phyloP scores from a whole-genome alignment of 2,113 vertebrate genomes.

The Sinocyclocheilus grahami region DNA sequence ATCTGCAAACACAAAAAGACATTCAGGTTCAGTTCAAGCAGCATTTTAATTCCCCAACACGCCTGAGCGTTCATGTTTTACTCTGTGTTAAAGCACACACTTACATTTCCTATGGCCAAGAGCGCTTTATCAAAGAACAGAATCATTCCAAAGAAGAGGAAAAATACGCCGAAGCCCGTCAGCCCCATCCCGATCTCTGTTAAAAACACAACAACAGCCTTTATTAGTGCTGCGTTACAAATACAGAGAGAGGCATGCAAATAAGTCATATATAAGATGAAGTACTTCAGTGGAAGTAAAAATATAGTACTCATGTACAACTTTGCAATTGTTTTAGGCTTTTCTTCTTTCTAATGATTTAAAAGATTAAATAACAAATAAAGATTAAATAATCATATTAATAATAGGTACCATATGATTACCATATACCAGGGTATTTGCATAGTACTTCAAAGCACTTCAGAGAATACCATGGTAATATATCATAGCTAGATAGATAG shows the following conservation, averaged over 20 bases:
- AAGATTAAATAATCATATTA: too few relatives aligned
- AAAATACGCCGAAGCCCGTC: constrained; percentile 97
- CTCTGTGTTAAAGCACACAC: constrained; percentile 61
- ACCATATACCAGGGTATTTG: not conserved
- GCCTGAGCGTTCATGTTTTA: not conserved
- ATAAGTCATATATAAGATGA: not conserved
- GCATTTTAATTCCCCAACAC: not conserved
- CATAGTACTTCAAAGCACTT: not conserved
- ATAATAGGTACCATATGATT: not conserved
- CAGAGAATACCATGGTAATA: not conserved
- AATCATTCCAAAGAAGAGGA: constrained; percentile 99
- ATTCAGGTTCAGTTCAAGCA: not conserved
- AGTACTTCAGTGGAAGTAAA: not conserved
- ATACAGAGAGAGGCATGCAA: not conserved
- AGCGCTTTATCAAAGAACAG: constrained; percentile 99
- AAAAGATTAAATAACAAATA: not conserved
- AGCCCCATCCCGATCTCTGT: constrained; percentile 98
- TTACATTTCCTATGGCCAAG: constrained; percentile 96
- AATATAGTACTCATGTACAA: not conserved
- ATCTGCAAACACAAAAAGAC: constrained; percentile 75
- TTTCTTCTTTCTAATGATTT: not conserved
- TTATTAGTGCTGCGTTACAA: not conserved
- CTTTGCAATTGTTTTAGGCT: not conserved
- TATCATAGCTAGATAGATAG: not conserved
- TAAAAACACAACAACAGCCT: constrained; percentile 55